Evolutionary conservation across 37 sponge, comb jelly and placozoan genomes (phyloP), one percentile per base, ranked within the genome.

Genomic region (Ianthella basta): DNA sequence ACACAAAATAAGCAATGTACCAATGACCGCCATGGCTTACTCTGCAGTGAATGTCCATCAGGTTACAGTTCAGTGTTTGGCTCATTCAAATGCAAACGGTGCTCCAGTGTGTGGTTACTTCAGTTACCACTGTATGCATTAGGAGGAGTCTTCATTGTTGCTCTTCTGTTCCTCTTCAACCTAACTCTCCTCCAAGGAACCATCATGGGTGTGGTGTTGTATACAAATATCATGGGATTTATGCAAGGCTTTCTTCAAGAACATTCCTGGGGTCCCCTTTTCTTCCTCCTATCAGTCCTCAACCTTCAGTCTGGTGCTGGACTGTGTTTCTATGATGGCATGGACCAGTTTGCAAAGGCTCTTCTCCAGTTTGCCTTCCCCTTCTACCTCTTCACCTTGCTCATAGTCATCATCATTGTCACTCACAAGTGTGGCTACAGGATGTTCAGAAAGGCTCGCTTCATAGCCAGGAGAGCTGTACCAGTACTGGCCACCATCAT

Each of bases 131-230:
- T 83, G 16, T 85, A 61, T 72, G 79, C 67, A 65, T 41, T 41
- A 25, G n/a, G 34, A 61, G 90, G 90, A 0, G 18, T 82, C 19
- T 4, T 82, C n/a, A 53, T 86, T 44, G 53, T 90, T 33, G 32
- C 44, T 57, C 18, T 86, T n/a, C 65, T 90, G 15, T 82, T 81
- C 40, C 33, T 53, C 34, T 50, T 82, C 20, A 73, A 77, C 73
- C 14, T 85, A 18, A 90, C 90, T 37, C 30, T 86, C 13, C 44
- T 82, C 15, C 41, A 41, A 33, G 90, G 90, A 33, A 82, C 78
- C 15, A 33, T 90, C 53, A 82, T 73, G 53, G 86, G 90, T 4
- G 32, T 90, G 29, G 61, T 82, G 21, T 83, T 90, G 41, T 90
- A 79, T 86, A 79, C 83, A 0, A 85, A 90, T 60, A 56, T 89